These are phyloP conservation scores for Brachyptera putata DNA, from an alignment of 2,888 invertebrate genomes.

Conservation along the genomic window DNA sequence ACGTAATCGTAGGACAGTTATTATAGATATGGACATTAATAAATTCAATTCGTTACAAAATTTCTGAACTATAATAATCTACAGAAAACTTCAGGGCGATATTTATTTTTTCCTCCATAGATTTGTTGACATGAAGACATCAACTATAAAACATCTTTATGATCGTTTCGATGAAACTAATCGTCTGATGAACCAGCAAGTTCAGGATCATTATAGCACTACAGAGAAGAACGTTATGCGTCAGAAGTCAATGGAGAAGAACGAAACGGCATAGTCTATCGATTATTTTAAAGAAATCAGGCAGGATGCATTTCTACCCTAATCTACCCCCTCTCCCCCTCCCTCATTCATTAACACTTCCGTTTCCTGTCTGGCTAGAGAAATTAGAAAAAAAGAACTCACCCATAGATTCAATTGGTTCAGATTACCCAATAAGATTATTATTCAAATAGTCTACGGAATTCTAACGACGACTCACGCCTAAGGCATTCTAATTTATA, in stretches of 20 bases:
- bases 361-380: slow-evolving; percentile 22
- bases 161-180: neutral
- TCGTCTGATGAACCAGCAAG: no score
- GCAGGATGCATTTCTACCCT: slow-evolving; percentile 17
- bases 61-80: no score
- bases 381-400: slow-evolving; percentile 12
- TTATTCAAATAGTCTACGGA: neutral
- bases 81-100: no score
- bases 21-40: no score
- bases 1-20: no score
- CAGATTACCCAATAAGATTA: slow-evolving; percentile 22
- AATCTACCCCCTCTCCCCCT: slow-evolving; percentile 18
- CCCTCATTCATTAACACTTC: slow-evolving; percentile 26
- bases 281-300: slow-evolving; percentile 17
- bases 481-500: neutral
- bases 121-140: no score
- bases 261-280: neutral
- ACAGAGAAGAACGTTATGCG: neutral
- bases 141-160: no score
- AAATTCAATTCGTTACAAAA: no score
- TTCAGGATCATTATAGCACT: neutral
- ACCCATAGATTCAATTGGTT: slow-evolving; percentile 14
- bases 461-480: neutral
- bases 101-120: no score
- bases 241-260: neutral